Evolutionary conservation across 2,888 invertebrate species (phyloP).

Genomic region (Criorhina ranunculi): DNA sequence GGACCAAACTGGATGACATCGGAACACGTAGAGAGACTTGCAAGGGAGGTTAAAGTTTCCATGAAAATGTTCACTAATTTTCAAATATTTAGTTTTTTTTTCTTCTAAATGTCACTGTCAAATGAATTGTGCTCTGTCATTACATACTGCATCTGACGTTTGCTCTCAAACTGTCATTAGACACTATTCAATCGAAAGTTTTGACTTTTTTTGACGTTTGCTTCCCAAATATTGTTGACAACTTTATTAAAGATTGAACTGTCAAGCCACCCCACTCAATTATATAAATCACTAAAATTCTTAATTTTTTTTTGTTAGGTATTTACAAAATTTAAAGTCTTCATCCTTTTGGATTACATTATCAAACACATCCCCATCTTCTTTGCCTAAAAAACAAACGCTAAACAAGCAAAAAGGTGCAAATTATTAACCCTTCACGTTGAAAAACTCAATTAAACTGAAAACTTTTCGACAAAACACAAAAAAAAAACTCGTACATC

Average conservation of each 20-base stretch:
- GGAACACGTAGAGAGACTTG: no score
- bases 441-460: constrained; percentile 83
- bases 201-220: no score
- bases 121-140: not conserved
- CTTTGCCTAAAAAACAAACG: constrained; percentile 32
- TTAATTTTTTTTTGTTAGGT: no score
- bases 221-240: not conserved
- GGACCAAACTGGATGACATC: no score
- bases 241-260: not conserved
- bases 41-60: no score
- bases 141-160: no score
- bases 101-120: no score
- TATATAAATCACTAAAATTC: constrained; percentile 52
- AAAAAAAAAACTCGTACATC: constrained; percentile 27
- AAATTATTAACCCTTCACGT: constrained; percentile 78
- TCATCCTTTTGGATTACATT: constrained; percentile 60
- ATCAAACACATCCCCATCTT: constrained; percentile 34
- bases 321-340: constrained; percentile 59
- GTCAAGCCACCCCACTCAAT: constrained; percentile 11
- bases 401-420: constrained; percentile 67
- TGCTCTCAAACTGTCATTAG: no score
- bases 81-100: no score
- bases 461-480: constrained; percentile 81
- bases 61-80: constrained; percentile 29
- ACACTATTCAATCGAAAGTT: no score